Evolutionary conservation across 2,888 invertebrate species (phyloP).

Genomic region (Drosophila maculinotata): DNA sequence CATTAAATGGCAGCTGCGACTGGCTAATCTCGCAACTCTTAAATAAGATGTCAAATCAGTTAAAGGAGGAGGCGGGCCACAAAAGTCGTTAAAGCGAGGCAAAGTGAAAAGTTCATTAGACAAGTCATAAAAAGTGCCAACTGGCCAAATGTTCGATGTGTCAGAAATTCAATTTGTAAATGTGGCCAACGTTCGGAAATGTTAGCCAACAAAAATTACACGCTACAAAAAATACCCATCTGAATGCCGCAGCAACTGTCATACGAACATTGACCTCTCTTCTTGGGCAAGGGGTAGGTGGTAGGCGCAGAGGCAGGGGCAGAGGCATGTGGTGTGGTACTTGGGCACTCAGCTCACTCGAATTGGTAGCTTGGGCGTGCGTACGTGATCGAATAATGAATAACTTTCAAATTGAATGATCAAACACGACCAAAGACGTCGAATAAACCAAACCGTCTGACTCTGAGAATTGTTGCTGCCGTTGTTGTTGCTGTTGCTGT

Average conservation of each 20-base stretch:
- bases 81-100: slow-evolving; percentile 50
- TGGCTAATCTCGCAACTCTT: slow-evolving; percentile 53
- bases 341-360: slow-evolving; percentile 32
- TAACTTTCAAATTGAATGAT: slow-evolving; percentile 82
- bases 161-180: slow-evolving; percentile 79
- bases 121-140: slow-evolving; percentile 54
- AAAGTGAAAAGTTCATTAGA: slow-evolving; percentile 78
- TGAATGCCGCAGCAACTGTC: slow-evolving; percentile 52
- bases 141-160: slow-evolving; percentile 62
- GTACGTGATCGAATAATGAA: slow-evolving; percentile 81
- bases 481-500: slow-evolving; percentile 12
- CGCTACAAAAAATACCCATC: slow-evolving; percentile 22
- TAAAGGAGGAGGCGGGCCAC: not conserved
- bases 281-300: too few relatives aligned
- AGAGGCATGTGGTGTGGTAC: not conserved
- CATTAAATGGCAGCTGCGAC: slow-evolving; percentile 60
- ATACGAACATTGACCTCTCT: slow-evolving; percentile 74
- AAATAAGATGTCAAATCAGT: slow-evolving; percentile 57
- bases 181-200: slow-evolving; percentile 49
- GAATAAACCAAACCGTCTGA: slow-evolving; percentile 21
- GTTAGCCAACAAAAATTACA: slow-evolving; percentile 18
- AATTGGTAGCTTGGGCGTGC: slow-evolving; percentile 55
- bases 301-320: too few relatives aligned
- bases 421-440: slow-evolving; percentile 66
- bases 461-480: slow-evolving; percentile 29